Evolutionary conservation across 2,113 vertebrate genomes (phyloP).

Genomic region (Hippotragus niger): DNA sequence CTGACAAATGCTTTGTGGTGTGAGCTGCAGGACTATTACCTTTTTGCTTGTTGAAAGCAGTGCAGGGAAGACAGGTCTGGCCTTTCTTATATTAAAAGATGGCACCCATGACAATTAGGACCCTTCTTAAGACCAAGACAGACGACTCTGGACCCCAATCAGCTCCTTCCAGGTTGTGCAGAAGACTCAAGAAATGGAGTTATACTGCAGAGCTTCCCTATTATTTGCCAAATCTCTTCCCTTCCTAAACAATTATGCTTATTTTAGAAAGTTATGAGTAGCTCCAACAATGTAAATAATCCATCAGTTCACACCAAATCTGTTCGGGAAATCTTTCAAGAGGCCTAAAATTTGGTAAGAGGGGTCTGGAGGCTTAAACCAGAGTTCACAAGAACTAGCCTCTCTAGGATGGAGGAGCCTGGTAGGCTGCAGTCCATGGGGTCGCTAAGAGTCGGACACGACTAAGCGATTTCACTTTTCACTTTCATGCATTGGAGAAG

Average conservation of each 20-base stretch:
- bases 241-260: not conserved
- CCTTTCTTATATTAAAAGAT: not conserved
- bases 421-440: too few relatives aligned
- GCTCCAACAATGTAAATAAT: not conserved
- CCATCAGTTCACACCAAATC: not conserved
- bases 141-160: not conserved
- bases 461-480: too few relatives aligned
- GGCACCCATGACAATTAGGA: not conserved
- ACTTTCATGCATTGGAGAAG: too few relatives aligned
- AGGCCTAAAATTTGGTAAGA: not conserved
- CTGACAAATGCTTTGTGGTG: not conserved
- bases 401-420: too few relatives aligned
- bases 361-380: not conserved
- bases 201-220: not conserved
- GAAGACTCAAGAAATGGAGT: not conserved
- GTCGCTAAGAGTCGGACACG: too few relatives aligned
- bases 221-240: not conserved
- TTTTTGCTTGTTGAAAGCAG: not conserved
- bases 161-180: not conserved
- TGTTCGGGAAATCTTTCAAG: not conserved
- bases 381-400: not conserved
- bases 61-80: not conserved
- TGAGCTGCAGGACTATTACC: not conserved
- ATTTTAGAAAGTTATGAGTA: not conserved
- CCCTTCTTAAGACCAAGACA: not conserved